Evolutionary conservation across 2,888 invertebrate species (phyloP), one percentile per base, ranked within the genome.

Genomic region (Belgica antarctica): DNA sequence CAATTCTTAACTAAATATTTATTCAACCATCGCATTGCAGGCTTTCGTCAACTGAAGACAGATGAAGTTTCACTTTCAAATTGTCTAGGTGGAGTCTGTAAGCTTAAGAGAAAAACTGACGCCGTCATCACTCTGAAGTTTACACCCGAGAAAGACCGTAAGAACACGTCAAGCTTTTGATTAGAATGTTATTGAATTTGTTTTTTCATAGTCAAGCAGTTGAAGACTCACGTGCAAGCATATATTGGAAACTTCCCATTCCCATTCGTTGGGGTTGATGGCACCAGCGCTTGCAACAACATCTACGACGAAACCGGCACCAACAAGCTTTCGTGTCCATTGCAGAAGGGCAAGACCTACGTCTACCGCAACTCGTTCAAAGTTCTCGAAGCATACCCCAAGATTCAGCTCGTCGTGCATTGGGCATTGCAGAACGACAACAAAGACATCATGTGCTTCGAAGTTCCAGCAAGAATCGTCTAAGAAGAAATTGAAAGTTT

Each of bases 191-290:
- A 31, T 19, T 24, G 25, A 22, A 62, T 70, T 41, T 28, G 7
- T 70, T 28, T 19, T 28, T 34, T 62, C 1, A 10, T 27, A 12
- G 85, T 86, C n/a, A 70, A 76, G 0, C 78, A 77, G 0, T 68
- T 91, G 59, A 83, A 68, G 57, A 89, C 87, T 71, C 77, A 79
- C 7, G 90, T 92, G 4, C 78, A 77, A 72, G 92, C 88, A 0
- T 79, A 82, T 0, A 81, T 91, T 17, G 76, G 84, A 1, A 86
- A 86, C 0, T 76, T 90, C 0, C 81, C 83, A 0, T 75, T 92
- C 65, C 92, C 92, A 0, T 92, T 91, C 76, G 76, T 89, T 8
- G 92, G 92, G 7, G 89, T 90, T 12, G 88, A 92, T 76, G 88
- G 87, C 10, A 81, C 80, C 24, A 82, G 84, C 65, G 86, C 90